A percentile compares a stretch with the other conserved stretches of the same genome.
Conservation (phyloP, 1,140 invertebrate species). For the Leptinotarsa texana region DNA sequence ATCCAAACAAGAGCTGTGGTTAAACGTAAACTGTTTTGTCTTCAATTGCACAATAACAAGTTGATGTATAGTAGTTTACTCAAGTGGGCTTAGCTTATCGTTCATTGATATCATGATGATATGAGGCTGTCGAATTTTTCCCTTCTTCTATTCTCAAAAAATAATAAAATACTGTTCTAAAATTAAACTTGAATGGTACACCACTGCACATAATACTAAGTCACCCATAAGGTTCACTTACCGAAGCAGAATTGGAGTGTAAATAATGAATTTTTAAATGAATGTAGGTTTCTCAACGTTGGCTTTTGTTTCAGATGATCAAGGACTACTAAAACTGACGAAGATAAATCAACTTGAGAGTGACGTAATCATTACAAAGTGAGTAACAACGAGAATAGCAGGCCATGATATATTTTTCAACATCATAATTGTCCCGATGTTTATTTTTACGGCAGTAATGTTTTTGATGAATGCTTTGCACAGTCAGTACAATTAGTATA, state of each 20-base stretch:
- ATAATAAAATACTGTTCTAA: too few species aligned
- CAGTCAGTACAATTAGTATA: not conserved
- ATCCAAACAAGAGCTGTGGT: too few species aligned
- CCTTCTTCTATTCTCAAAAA: too few species aligned
- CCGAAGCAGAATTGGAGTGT: constrained; percentile 2
- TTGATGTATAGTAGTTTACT: too few species aligned
- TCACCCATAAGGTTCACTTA: not conserved
- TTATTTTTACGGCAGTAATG: not conserved
- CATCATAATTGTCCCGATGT: too few species aligned
- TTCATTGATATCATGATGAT: too few species aligned
- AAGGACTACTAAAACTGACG: not conserved
- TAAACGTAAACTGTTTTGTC: too few species aligned
- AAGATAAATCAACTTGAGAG: not conserved
- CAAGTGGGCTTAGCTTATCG: too few species aligned
- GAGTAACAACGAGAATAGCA: not conserved
- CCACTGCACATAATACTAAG: not conserved
- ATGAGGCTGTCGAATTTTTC: too few species aligned
- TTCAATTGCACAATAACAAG: too few species aligned
- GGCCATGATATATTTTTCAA: too few species aligned
- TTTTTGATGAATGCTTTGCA: not conserved
- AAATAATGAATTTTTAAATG: constrained; percentile 9
- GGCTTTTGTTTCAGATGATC: not conserved
- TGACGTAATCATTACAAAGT: constrained; percentile 5
- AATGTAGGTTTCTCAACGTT: not conserved
- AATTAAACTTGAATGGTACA: not conserved